These are phyloP conservation scores for Stenolophus ochropezus DNA, from an alignment of 2,888 invertebrate genomes.

Conservation along the genomic window DNA sequence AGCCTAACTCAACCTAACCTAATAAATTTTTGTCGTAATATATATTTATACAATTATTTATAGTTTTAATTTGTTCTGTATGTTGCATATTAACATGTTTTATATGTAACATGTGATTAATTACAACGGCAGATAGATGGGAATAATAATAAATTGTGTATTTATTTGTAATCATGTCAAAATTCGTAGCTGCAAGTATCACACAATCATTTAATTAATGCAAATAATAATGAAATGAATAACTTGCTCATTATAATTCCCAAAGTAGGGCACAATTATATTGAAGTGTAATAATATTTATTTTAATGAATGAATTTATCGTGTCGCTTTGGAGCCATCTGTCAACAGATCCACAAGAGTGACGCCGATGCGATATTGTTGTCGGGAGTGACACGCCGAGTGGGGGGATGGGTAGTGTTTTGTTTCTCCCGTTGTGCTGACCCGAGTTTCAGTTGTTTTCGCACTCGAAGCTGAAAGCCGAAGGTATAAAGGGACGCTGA, in stretches of 20 bases:
- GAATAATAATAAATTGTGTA: not conserved
- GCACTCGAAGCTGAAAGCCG: not conserved
- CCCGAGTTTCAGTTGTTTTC: conserved; percentile 19
- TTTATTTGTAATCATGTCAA: not conserved
- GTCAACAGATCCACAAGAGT: not conserved
- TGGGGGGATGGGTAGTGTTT: not conserved
- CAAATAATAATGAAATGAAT: not conserved
- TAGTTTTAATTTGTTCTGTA: no score
- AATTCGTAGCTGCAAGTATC: not conserved
- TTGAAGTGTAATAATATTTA: not conserved
- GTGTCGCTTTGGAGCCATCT: not conserved
- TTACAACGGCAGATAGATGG: not conserved
- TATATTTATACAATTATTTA: no score
- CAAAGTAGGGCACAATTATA: not conserved
- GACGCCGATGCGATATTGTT: not conserved
- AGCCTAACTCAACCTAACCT: no score
- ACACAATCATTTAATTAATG: not conserved
- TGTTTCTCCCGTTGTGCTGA: conserved; percentile 6
- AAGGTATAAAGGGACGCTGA: not conserved
- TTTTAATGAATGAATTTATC: not conserved
- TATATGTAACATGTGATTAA: not conserved
- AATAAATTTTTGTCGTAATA: no score
- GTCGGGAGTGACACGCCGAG: not conserved
- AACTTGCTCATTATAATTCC: not conserved
- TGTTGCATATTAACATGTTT: no score